Evolutionary conservation across 1,140 invertebrate genomes (phyloP).

Genomic region (Megalopta genalis): DNA sequence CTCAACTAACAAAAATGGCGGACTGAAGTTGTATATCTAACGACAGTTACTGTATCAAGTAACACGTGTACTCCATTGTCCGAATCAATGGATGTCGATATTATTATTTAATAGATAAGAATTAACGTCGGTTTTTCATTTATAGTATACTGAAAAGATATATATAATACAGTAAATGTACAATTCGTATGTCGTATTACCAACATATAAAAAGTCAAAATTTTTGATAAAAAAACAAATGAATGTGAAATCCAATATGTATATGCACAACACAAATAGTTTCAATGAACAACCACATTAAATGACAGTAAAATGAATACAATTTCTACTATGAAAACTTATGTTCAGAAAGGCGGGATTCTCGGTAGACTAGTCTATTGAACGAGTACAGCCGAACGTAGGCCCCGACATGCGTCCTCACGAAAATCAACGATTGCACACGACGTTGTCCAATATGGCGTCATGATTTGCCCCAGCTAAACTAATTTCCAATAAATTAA

Average conservation of each 20-base stretch:
- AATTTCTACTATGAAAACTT: not conserved
- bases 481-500: constrained; percentile 12
- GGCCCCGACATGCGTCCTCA: constrained; percentile 48
- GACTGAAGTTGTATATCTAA: constrained; percentile 7
- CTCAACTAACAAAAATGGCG: constrained; percentile 47
- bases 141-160: not conserved
- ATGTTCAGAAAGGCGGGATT: constrained; percentile 34
- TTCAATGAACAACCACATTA: not conserved
- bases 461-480: not conserved
- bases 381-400: constrained; percentile 48
- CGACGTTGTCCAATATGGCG: constrained; percentile 48
- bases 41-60: constrained; percentile 6
- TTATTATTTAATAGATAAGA: not conserved
- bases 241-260: not conserved
- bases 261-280: constrained; percentile 12
- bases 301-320: constrained; percentile 5
- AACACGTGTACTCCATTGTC: not conserved
- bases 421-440: constrained; percentile 42
- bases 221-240: not conserved
- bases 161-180: not conserved
- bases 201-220: not conserved
- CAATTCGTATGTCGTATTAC: constrained; percentile 3
- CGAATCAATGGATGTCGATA: not conserved
- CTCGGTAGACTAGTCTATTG: constrained; percentile 32
- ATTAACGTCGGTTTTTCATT: not conserved